A percentile compares a stretch with the other conserved stretches of the same genome.
phyloP scores from a whole-genome alignment of 2,888 invertebrate genomes.

The Meta bourneti region DNA sequence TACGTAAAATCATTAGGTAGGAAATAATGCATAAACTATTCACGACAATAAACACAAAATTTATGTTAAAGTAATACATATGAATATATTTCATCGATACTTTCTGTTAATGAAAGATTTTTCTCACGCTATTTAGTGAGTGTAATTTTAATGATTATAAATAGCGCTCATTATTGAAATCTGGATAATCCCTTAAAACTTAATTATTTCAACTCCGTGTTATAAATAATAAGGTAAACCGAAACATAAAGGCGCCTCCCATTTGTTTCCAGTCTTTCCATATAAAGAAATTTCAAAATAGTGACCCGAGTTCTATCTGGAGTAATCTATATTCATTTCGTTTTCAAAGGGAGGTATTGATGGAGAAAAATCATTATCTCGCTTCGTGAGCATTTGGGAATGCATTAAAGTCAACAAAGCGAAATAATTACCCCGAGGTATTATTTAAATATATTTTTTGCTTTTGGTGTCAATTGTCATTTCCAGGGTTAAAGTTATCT shows the following conservation, averaged over 20 bases:
- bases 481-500: neutral
- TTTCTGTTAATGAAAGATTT: too few relatives aligned
- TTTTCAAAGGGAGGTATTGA: neutral
- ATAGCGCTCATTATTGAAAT: neutral
- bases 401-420: constrained; percentile 32
- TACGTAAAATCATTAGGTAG: too few relatives aligned
- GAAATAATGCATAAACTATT: too few relatives aligned
- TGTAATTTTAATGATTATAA: neutral
- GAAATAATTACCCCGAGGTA: constrained; percentile 42
- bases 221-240: neutral
- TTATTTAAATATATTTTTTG: neutral
- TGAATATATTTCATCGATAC: too few relatives aligned
- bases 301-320: neutral
- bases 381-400: neutral
- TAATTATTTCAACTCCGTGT: neutral
- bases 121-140: too few relatives aligned
- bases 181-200: neutral
- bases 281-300: neutral
- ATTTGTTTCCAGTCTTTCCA: neutral
- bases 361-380: constrained; percentile 37
- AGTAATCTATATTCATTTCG: neutral
- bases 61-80: too few relatives aligned
- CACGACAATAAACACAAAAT: too few relatives aligned
- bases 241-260: neutral
- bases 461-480: neutral